These are phyloP conservation scores for Hemicrepidius hirtus DNA, from an alignment of 2,888 invertebrate genomes.

Conservation along the genomic window DNA sequence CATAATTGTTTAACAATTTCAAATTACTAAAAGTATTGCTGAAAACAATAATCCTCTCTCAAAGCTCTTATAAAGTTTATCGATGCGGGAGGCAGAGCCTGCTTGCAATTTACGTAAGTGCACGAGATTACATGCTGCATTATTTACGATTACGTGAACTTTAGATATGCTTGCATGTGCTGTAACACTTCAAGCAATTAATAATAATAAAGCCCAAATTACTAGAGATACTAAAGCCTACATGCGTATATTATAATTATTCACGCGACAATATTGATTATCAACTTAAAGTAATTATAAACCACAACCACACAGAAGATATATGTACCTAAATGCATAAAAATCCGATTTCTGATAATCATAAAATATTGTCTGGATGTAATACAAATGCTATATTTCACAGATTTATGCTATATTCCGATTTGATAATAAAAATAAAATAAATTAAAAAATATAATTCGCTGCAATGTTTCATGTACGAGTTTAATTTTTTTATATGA, in stretches of 20 bases:
- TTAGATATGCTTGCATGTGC: conserved; percentile 18
- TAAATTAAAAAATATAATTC: too few species aligned
- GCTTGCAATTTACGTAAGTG: conserved; percentile 24
- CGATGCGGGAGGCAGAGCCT: conserved; percentile 8
- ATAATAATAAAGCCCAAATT: conserved; percentile 13
- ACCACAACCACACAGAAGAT: too few species aligned
- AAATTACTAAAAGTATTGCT: neutral
- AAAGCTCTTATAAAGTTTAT: neutral
- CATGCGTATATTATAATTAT: neutral
- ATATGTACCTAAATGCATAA: too few species aligned
- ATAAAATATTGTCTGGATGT: too few species aligned
- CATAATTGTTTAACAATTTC: neutral
- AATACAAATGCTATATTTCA: too few species aligned
- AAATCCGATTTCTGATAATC: too few species aligned
- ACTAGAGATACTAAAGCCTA: neutral
- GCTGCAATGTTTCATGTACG: too few species aligned
- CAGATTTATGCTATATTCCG: too few species aligned
- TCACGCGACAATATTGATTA: neutral
- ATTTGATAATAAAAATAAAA: too few species aligned
- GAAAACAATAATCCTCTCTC: neutral
- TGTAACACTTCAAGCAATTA: conserved; percentile 14
- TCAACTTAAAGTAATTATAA: too few species aligned
- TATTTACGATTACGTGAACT: conserved; percentile 29
- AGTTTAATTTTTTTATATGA: too few species aligned
- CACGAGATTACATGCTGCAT: conserved; percentile 23